Evolutionary conservation across 2,797 vertebrate genomes (phyloP).

Genomic region (Poecilia velifera): DNA sequence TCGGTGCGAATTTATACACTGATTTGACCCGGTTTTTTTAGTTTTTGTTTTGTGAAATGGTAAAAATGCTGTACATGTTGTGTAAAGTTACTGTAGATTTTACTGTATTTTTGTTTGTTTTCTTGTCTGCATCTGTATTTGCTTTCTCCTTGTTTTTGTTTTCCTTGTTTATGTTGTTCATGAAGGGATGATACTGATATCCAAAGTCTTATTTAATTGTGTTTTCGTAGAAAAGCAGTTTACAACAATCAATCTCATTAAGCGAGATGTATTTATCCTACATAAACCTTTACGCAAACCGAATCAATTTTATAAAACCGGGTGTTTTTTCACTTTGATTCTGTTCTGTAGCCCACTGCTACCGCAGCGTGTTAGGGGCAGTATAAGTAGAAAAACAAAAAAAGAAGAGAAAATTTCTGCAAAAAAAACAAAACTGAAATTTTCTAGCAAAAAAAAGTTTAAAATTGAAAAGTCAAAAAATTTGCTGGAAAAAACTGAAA

Average conservation of each 20-base stretch:
- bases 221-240: conserved; percentile 41
- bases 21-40: conserved; percentile 37
- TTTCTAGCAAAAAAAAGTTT: too few relatives aligned
- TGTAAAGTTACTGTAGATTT: conserved; percentile 54
- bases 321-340: conserved; percentile 14
- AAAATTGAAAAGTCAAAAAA: too few relatives aligned
- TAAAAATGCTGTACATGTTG: conserved; percentile 53
- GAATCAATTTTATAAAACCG: conserved; percentile 23
- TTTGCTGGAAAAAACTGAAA: too few relatives aligned
- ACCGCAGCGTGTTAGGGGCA: too few relatives aligned
- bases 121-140: conserved; percentile 33
- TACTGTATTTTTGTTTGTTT: conserved; percentile 10
- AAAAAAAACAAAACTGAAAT: too few relatives aligned
- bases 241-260: conserved; percentile 21
- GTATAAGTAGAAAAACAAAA: too few relatives aligned
- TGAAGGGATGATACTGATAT: conserved; percentile 43
- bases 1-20: conserved; percentile 10
- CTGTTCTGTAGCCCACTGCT: not conserved
- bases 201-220: conserved; percentile 59
- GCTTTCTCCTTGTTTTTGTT: conserved; percentile 20
- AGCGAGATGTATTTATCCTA: not conserved
- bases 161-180: conserved; percentile 62
- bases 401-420: too few relatives aligned
- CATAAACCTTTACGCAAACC: not conserved
- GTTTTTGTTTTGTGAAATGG: conserved; percentile 52